Evolutionary conservation across 1,140 invertebrate species (phyloP), one percentile per base, ranked within the genome.

Genomic region (Drosophila sp.): DNA sequence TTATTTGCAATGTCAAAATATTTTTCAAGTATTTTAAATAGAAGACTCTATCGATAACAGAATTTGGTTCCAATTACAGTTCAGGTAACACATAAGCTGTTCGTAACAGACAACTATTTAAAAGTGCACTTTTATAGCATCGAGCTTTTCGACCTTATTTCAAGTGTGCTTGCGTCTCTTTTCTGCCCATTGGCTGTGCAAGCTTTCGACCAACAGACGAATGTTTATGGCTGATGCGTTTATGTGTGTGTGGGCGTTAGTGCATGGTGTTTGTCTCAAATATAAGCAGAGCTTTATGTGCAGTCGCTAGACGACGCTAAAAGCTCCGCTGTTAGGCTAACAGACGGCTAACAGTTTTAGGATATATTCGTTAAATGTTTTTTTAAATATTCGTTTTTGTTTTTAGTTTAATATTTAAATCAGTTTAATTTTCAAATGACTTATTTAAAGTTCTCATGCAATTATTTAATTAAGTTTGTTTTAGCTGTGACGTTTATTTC

Each of bases 261-360:
- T 27, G 32, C 13, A 2, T 21, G 21, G 25, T 50, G 25, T 29
- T 13, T 50, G 46, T 50, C 34, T 59, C 56, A n/a, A 43, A 21
- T 16, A 38, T 41, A 4, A n/a, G 72, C 65, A 75, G 65, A 78
- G 75, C 75, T 78, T 78, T 78, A 78, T 78, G 40, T 78, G 75
- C 75, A 78, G 56, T 29, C 75, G 72, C 75, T 78, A 78, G 72
- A 64, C 65, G 75, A 50, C 75, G 75, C 75, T 78, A 78, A 78
- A 78, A 78, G 72, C 75, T 75, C 41, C 62, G 61, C 69, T 61
- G 34, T 54, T 2, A 14, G 38, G n/a, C 14, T 53, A 5, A 46
- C 53, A 58, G 72, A 18, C 58, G 72, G 65, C 65, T 61, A 73
- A 73, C 56, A 59, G 25, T 63, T 48, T 45, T 18, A 7, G 27